These are phyloP conservation scores for Hemitrygon akajei DNA, from an alignment of 2,797 vertebrate genomes.

Conservation along the genomic window DNA sequence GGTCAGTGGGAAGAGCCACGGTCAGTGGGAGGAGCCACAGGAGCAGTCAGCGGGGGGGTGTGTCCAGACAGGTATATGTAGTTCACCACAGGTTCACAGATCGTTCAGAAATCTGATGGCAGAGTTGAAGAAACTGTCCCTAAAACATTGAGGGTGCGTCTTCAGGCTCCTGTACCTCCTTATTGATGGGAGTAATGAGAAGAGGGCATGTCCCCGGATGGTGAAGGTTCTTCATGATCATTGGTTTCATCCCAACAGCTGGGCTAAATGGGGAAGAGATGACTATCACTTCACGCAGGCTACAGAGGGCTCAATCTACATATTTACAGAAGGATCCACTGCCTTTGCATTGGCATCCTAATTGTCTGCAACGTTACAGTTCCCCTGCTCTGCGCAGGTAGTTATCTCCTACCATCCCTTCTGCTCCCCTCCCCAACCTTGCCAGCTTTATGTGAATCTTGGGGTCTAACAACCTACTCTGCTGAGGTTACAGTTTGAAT, in stretches of 20 bases:
- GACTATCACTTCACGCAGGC: background rate
- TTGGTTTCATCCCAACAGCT: background rate
- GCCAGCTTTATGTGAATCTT: background rate
- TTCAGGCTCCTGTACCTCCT: too few relatives aligned
- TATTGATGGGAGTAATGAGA: too few relatives aligned
- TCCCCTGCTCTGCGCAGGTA: background rate
- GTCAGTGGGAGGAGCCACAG: too few relatives aligned
- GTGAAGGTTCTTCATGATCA: too few relatives aligned
- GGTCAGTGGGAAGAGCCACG: too few relatives aligned
- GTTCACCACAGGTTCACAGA: too few relatives aligned
- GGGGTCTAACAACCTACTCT: background rate
- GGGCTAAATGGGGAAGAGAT: background rate
- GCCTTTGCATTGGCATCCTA: background rate
- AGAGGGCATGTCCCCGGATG: too few relatives aligned
- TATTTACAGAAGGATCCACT: background rate
- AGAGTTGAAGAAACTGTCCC: too few relatives aligned
- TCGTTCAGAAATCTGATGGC: too few relatives aligned
- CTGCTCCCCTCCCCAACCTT: background rate
- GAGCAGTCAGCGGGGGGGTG: too few relatives aligned
- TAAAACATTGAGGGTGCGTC: too few relatives aligned
- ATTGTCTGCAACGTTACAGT: background rate
- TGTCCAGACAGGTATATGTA: too few relatives aligned
- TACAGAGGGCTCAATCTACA: background rate
- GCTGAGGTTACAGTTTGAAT: background rate
- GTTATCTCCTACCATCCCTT: background rate